phyloP scores from a whole-genome alignment of 2,888 invertebrate genomes.

The Diloba caeruleocephala region DNA sequence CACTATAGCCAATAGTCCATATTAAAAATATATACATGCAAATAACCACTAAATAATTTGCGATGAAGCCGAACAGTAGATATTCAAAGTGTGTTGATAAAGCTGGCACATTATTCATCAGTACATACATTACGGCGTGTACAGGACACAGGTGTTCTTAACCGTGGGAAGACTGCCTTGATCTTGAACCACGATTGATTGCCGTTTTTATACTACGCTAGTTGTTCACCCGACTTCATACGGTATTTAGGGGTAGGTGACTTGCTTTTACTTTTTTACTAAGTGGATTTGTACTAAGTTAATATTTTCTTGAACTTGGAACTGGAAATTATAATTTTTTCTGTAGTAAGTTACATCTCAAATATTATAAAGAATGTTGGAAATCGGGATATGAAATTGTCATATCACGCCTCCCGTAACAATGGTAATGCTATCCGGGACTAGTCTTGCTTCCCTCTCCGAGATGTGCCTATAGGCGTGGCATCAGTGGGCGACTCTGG shows the following conservation, averaged over 20 bases:
- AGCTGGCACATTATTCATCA: constrained; percentile 37
- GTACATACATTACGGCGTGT: constrained; percentile 29
- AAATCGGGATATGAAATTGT: too few species aligned
- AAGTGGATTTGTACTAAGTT: too few species aligned
- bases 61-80: constrained; percentile 5
- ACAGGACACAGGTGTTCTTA: constrained; percentile 79
- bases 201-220: constrained; percentile 61
- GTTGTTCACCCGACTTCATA: constrained; percentile 20
- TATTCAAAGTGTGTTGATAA: constrained; percentile 34
- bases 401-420: too few species aligned
- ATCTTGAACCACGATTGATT: constrained; percentile 71
- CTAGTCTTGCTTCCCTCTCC: too few species aligned
- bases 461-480: too few species aligned
- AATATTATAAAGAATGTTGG: too few species aligned
- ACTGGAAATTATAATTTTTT: too few species aligned
- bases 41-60: constrained; percentile 19
- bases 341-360: too few species aligned
- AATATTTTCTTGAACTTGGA: too few species aligned
- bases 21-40: neutral
- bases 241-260: constrained; percentile 1
- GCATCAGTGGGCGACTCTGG: too few species aligned
- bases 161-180: constrained; percentile 82
- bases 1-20: too few species aligned
- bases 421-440: too few species aligned
- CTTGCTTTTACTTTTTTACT: neutral